Evolutionary conservation across 2,888 invertebrate species (phyloP).

Genomic region (Thereva nobilitata): DNA sequence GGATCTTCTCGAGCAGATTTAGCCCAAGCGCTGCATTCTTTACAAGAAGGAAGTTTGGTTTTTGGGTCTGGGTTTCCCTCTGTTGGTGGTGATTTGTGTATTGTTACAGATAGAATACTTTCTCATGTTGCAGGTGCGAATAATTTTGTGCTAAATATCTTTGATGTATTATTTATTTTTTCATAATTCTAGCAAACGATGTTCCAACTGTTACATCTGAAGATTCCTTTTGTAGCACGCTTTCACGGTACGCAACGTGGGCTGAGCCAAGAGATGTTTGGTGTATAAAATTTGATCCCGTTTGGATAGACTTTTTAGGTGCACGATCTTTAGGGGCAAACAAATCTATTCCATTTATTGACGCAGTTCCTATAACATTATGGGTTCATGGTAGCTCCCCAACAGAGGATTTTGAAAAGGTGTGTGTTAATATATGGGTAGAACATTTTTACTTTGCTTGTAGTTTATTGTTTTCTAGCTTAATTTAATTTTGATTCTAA

Average conservation of each 20-base stretch:
- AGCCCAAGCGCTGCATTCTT: slow-evolving; percentile 75
- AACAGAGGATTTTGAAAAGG: neutral
- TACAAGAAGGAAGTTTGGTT: slow-evolving; percentile 75
- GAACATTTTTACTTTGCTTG: no score
- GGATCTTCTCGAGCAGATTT: slow-evolving; percentile 74
- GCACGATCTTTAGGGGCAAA: slow-evolving; percentile 74
- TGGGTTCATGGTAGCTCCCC: slow-evolving; percentile 65
- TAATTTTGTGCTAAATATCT: neutral
- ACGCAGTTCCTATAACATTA: slow-evolving; percentile 83
- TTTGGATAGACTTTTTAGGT: slow-evolving; percentile 92
- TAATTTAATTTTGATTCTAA: no score
- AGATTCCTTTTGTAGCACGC: slow-evolving; percentile 51
- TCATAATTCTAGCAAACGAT: slow-evolving; percentile 51
- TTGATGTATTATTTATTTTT: slow-evolving; percentile 1
- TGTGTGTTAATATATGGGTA: no score
- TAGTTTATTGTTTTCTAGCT: no score
- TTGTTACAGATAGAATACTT: slow-evolving; percentile 81
- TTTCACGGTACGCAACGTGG: slow-evolving; percentile 68
- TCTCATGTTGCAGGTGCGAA: slow-evolving; percentile 67
- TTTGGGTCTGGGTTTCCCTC: slow-evolving; percentile 80
- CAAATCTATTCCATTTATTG: slow-evolving; percentile 78
- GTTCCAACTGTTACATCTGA: slow-evolving; percentile 49
- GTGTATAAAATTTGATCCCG: slow-evolving; percentile 84
- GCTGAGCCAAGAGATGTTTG: slow-evolving; percentile 86
- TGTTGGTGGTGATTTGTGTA: slow-evolving; percentile 69